phyloP scores from a whole-genome alignment of 2,888 invertebrate genomes.

The Lasioglossum morio region DNA sequence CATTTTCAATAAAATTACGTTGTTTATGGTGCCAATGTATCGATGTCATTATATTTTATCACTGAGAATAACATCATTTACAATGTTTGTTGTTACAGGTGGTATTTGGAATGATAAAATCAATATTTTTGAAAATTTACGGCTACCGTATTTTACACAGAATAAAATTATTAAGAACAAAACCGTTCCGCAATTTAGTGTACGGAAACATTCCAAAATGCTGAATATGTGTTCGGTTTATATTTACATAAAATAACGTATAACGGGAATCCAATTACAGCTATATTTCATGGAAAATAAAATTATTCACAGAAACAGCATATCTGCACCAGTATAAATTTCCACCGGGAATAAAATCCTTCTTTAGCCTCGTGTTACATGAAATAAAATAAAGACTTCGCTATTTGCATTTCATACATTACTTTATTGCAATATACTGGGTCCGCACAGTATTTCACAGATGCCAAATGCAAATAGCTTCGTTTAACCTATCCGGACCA shows the following conservation, averaged over 20 bases:
- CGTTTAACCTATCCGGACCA: background rate
- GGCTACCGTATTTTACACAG: background rate
- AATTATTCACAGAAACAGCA: background rate
- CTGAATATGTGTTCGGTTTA: background rate
- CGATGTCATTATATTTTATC: background rate
- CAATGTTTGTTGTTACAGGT: background rate
- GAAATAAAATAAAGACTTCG: conserved; percentile 1
- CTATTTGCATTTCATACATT: background rate
- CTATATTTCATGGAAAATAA: background rate
- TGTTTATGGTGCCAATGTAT: background rate
- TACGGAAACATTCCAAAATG: background rate
- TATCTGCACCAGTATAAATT: background rate
- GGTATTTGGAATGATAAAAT: background rate
- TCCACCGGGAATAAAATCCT: background rate
- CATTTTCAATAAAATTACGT: background rate
- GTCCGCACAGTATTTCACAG: background rate
- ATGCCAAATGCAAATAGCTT: background rate
- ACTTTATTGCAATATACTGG: background rate
- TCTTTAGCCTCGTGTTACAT: background rate
- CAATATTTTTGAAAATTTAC: background rate
- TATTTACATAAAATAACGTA: background rate
- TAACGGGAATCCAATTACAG: no score
- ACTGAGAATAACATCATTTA: background rate
- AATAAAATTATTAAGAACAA: background rate
- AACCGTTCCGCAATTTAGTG: background rate